Percentiles rank a stretch among this genome's conserved stretches.
These are phyloP conservation scores for Pteropus alecto DNA, from an alignment of 2,113 vertebrate species.

Conservation along the genomic window DNA sequence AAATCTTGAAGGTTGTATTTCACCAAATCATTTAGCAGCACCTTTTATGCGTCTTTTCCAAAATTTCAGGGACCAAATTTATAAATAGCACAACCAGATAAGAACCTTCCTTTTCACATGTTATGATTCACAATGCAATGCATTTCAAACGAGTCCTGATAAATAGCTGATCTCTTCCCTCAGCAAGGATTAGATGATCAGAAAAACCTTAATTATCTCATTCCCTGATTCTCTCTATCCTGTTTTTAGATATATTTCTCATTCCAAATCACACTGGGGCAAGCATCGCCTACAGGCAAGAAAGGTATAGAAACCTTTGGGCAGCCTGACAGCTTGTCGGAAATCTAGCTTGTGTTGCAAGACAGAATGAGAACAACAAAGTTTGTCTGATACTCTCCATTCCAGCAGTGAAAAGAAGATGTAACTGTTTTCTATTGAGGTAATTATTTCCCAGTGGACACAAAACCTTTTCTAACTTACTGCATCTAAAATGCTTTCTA, in stretches of 20 bases:
- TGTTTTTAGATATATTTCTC: constrained; percentile 22
- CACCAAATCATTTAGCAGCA: not conserved
- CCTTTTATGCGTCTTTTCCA: not conserved
- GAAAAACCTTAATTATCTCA: constrained; percentile 26
- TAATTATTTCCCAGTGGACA: constrained; percentile 48
- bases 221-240: not conserved
- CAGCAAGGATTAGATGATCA: not conserved
- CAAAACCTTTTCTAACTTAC: constrained; percentile 35
- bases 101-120: not conserved
- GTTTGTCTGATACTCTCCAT: constrained; percentile 50
- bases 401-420: constrained; percentile 46
- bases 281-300: not conserved
- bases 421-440: constrained; percentile 28
- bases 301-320: not conserved
- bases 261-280: not conserved
- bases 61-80: not conserved
- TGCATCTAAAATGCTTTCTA: constrained; percentile 10
- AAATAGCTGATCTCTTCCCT: not conserved
- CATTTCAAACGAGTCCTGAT: not conserved
- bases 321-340: constrained; percentile 68
- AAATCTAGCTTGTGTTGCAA: constrained; percentile 44
- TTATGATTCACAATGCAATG: not conserved
- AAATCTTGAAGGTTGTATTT: not conserved
- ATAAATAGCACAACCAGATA: not conserved
- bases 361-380: constrained; percentile 72